phyloP scores from a whole-genome alignment of 2,888 invertebrate genomes.

The Rhagonycha lutea region DNA sequence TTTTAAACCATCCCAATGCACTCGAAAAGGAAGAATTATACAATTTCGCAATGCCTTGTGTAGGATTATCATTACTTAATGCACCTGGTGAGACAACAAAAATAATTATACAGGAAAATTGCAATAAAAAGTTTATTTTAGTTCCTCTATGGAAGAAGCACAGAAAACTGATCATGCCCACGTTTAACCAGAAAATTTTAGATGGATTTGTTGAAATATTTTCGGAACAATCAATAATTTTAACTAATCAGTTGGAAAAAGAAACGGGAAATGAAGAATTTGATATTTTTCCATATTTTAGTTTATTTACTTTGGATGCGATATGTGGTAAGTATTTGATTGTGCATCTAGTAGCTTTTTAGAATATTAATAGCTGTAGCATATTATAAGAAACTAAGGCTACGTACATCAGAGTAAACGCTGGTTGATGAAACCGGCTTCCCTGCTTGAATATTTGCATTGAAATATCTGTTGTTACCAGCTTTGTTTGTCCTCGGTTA shows the following conservation, averaged over 20 bases:
- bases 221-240: conserved; percentile 60
- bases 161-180: conserved; percentile 64
- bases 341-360: no score
- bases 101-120: not conserved
- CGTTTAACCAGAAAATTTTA: conserved; percentile 67
- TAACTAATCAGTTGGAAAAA: conserved; percentile 56
- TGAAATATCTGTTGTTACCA: no score
- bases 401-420: no score
- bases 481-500: no score
- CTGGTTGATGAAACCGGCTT: no score
- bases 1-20: conserved; percentile 32
- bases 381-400: no score
- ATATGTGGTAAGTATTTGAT: conserved; percentile 60
- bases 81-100: conserved; percentile 29
- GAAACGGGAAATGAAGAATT: conserved; percentile 53
- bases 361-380: no score
- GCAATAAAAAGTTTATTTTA: not conserved
- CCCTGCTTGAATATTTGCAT: no score
- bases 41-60: conserved; percentile 18
- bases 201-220: conserved; percentile 67
- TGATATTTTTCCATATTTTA: conserved; percentile 61
- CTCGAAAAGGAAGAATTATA: conserved; percentile 33
- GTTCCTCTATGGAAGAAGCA: conserved; percentile 60
- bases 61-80: conserved; percentile 33
- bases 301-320: conserved; percentile 64